Evolutionary conservation across 1,140 invertebrate species (phyloP), one percentile per base, ranked within the genome.

Genomic region (Branchinecta lynchi): DNA sequence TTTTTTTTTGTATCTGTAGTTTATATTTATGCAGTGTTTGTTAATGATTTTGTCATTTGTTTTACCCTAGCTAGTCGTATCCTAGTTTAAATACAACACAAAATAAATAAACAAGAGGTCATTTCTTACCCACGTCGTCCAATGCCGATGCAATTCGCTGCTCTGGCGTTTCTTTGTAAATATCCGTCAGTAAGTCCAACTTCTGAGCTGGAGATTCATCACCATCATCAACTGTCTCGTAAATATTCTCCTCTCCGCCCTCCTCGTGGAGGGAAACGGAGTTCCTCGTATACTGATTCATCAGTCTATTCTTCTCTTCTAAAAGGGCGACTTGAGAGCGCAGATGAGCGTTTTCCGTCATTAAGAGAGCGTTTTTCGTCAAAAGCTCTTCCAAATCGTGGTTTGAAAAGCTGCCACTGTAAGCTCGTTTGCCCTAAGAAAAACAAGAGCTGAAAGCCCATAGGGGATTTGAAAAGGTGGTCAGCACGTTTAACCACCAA

Each of bases 291-390:
- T 15, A 20, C 17, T 60, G 51, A 20, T 60, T 20, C 2, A 60
- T 15, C 12, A 60, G 51, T 6, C 17, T 12, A 6, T 60, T 60
- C 51, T 60, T 60, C 17, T 60, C 51, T 20, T 60, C 17, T 15
- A 60, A 20, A 60, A 60, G 51, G 17, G 51, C 51, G 17, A 60
- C 51, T 60, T 60, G 51, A 15, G 51, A 60, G 51, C 51, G 51
- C 12, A 60, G 51, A 60, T 60, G 51, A 12, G 51, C 51, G 6
- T 60, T 60, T 20, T 60, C 51, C 12, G 51, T 60, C 17, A 60
- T 15, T 6, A 60, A 60, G 51, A 60, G 51, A 60, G 51, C 51
- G 17, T 60, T 60, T 60, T 60, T 60, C 12, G 51, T 60, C 12
- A 60, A 6, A 20, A 60, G 51, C 12, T 60, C 51, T 60, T 60